These are phyloP conservation scores for Rhegmatorhina hoffmannsi DNA, from an alignment of 2,113 vertebrate species.

Conservation along the genomic window DNA sequence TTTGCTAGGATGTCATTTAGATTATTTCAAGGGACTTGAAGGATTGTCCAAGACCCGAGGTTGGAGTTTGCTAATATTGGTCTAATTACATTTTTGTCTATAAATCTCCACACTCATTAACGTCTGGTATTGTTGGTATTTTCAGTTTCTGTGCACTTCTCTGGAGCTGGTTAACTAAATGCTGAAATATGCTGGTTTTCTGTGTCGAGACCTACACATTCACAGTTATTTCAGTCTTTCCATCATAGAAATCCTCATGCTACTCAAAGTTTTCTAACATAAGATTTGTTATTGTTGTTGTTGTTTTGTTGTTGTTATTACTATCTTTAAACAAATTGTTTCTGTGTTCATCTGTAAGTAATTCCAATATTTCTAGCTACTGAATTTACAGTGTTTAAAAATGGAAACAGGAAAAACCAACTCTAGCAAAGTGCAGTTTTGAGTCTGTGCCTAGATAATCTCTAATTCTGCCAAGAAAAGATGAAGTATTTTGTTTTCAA, in stretches of 20 bases:
- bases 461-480: constrained; percentile 3
- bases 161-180: background rate
- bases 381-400: constrained; percentile 30
- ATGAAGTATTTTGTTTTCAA: constrained; percentile 25
- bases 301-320: background rate
- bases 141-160: background rate
- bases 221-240: background rate
- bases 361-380: background rate
- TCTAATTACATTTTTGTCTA: background rate
- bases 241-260: background rate
- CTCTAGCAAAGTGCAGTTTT: background rate
- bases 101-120: background rate
- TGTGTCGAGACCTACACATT: background rate
- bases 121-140: background rate
- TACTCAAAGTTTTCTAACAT: background rate
- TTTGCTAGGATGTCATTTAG: background rate
- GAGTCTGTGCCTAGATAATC: background rate
- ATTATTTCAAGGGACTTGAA: background rate
- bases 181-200: background rate
- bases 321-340: background rate
- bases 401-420: constrained; percentile 1
- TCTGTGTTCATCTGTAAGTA: background rate
- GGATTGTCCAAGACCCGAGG: background rate
- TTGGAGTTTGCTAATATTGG: background rate
- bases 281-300: background rate